phyloP scores from a whole-genome alignment of 2,113 vertebrate species.

The Poeciliopsis retropinna region DNA sequence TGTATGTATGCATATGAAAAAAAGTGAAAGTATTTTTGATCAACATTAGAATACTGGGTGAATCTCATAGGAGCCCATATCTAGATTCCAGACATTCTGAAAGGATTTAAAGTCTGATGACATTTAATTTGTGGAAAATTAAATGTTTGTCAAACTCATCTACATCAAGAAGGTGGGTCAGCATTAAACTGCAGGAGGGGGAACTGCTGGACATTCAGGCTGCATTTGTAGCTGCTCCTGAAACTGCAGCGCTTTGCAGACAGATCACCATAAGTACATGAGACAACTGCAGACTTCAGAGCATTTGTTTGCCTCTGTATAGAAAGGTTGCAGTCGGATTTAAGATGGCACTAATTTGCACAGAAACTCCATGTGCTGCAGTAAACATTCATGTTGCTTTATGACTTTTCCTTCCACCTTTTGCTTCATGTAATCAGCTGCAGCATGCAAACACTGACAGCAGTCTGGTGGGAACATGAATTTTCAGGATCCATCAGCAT shows the following conservation, averaged over 20 bases:
- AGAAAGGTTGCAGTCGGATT: slow-evolving; percentile 26
- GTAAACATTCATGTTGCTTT: slow-evolving; percentile 44
- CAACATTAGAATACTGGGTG: background rate
- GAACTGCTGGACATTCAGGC: slow-evolving; percentile 12
- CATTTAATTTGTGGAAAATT: background rate
- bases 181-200: slow-evolving; percentile 2
- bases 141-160: background rate
- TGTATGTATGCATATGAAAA: background rate
- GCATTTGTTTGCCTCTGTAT: background rate
- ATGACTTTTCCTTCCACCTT: slow-evolving; percentile 38
- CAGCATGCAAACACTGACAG: slow-evolving; percentile 25
- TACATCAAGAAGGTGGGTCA: slow-evolving; percentile 3
- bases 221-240: slow-evolving; percentile 9
- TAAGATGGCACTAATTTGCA: slow-evolving; percentile 30
- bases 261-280: slow-evolving; percentile 12
- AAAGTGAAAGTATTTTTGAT: background rate
- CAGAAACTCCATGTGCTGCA: slow-evolving; percentile 53
- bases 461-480: slow-evolving; percentile 17
- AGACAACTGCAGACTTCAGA: background rate
- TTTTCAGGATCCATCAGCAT: slow-evolving; percentile 25
- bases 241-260: slow-evolving; percentile 18
- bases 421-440: slow-evolving; percentile 42
- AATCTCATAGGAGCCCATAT: background rate
- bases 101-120: background rate
- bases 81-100: background rate